phyloP scores from a whole-genome alignment of 1,140 invertebrate species.

The Danaus plexippus region DNA sequence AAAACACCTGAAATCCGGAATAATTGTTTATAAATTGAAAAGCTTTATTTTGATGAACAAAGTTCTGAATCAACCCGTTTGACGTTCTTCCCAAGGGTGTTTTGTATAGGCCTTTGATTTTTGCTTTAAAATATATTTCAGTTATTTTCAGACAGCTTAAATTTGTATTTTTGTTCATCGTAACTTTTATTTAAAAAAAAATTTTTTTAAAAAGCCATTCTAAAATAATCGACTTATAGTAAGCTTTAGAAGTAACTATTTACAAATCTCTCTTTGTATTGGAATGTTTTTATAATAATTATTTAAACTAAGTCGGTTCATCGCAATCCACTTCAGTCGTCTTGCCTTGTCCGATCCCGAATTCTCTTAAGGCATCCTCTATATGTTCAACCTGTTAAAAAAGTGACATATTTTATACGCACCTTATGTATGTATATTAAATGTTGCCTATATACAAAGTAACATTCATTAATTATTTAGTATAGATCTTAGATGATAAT shows the following conservation, averaged over 20 bases:
- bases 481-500: too few species aligned
- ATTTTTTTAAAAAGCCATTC: too few species aligned
- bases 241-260: background rate
- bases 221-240: too few species aligned
- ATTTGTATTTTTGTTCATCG: too few species aligned
- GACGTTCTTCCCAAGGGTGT: too few species aligned
- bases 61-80: slow-evolving; percentile 8
- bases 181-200: too few species aligned
- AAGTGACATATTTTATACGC: slow-evolving; percentile 12
- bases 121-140: too few species aligned
- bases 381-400: slow-evolving; percentile 59
- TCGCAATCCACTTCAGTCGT: slow-evolving; percentile 37
- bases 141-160: too few species aligned
- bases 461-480: too few species aligned
- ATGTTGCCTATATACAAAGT: too few species aligned
- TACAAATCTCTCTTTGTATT: slow-evolving; percentile 6
- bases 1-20: slow-evolving; percentile 5
- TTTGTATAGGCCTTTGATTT: too few species aligned
- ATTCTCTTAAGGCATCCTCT: slow-evolving; percentile 56
- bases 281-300: slow-evolving; percentile 12
- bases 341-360: slow-evolving; percentile 50
- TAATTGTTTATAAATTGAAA: slow-evolving; percentile 14
- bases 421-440: background rate
- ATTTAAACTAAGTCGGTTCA: slow-evolving; percentile 43
- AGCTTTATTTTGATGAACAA: slow-evolving; percentile 13